Percentiles rank a stretch among this genome's conserved stretches.
These are phyloP conservation scores for Galerucella nymphaeae DNA, from an alignment of 2,888 invertebrate species.

Conservation along the genomic window DNA sequence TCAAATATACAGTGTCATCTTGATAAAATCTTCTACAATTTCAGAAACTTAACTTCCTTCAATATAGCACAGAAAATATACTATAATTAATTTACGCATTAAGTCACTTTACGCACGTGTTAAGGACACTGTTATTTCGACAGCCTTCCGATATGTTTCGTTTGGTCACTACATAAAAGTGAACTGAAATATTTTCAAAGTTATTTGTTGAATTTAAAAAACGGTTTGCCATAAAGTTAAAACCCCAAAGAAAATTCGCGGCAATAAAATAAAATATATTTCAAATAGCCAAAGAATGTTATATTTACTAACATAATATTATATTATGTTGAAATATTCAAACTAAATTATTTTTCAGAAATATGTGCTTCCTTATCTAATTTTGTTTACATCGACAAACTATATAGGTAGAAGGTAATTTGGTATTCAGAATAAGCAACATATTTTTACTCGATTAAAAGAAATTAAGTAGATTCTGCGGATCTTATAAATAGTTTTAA, in stretches of 20 bases:
- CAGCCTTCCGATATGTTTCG: no score
- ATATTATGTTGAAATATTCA: not conserved
- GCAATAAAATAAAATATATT: not conserved
- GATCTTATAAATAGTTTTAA: not conserved
- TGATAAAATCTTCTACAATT: no score
- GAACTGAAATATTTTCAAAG: no score
- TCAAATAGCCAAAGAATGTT: not conserved
- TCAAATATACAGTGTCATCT: not conserved
- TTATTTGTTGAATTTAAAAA: no score
- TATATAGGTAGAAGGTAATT: not conserved
- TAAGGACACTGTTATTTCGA: no score
- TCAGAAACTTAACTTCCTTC: no score
- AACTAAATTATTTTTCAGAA: not conserved
- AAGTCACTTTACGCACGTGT: no score
- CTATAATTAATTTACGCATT: no score
- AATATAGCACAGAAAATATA: no score
- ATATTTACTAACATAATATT: not conserved
- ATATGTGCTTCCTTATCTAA: not conserved
- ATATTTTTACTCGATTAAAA: not conserved
- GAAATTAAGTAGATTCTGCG: not conserved
- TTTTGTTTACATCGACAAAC: not conserved
- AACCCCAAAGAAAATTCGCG: not conserved
- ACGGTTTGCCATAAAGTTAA: no score
- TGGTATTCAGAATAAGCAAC: not conserved
- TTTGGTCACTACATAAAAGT: no score